Evolutionary conservation across 2,797 vertebrate species (phyloP).

Genomic region (Coracias cyanogaster): DNA sequence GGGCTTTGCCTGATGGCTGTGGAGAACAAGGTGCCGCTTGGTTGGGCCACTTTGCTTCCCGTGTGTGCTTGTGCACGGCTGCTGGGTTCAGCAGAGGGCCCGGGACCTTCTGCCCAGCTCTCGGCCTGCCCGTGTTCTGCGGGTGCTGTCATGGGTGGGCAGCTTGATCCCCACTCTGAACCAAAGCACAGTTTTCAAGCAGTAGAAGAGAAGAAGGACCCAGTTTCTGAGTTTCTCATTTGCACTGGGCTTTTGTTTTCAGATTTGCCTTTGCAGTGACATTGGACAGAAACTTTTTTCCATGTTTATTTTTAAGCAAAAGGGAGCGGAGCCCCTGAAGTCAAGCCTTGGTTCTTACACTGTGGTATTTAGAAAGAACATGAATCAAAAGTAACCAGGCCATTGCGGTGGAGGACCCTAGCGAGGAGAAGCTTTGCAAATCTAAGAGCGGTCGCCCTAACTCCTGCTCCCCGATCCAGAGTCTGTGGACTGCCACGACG

Average conservation of each 20-base stretch:
- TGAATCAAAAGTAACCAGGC: neutral
- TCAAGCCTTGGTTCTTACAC: neutral
- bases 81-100: neutral
- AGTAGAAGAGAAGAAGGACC: neutral
- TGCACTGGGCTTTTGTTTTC: neutral
- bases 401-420: neutral
- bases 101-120: neutral
- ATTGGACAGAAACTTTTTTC: neutral
- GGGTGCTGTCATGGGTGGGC: too few species aligned
- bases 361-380: neutral
- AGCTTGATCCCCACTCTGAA: neutral
- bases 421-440: neutral
- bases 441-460: neutral
- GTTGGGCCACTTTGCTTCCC: too few species aligned
- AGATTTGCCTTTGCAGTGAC: neutral
- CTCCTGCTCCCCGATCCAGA: neutral
- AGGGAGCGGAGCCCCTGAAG: neutral
- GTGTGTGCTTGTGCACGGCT: neutral
- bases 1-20: neutral
- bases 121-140: fast-evolving
- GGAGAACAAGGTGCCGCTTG: neutral
- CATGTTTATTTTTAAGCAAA: neutral
- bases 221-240: neutral
- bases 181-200: neutral
- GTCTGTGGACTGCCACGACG: neutral